These are phyloP conservation scores for Microcebus griseorufus DNA, from an alignment of 2,113 vertebrate species.

Conservation along the genomic window DNA sequence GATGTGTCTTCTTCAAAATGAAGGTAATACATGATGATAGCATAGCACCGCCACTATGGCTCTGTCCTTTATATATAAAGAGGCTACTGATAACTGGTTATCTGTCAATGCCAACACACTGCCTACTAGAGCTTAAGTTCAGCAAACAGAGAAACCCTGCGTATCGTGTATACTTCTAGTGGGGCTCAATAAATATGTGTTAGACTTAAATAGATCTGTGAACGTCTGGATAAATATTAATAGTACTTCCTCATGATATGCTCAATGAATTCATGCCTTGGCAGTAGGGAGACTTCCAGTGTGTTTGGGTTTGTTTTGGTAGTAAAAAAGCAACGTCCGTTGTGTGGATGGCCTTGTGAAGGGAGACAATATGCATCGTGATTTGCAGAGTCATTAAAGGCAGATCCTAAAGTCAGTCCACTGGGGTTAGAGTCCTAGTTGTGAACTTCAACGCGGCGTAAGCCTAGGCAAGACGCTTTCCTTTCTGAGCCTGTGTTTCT, in stretches of 20 bases:
- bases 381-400: neutral
- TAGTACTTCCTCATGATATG: neutral
- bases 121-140: neutral
- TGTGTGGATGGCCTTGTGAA: fast-evolving
- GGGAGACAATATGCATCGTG: neutral
- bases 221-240: neutral
- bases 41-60: neutral
- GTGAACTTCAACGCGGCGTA: neutral
- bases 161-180: neutral
- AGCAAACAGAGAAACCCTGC: neutral
- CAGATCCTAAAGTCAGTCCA: neutral
- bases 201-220: neutral
- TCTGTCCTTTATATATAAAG: neutral
- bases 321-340: neutral
- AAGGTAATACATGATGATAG: neutral
- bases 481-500: neutral
- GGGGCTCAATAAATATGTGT: neutral
- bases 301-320: neutral
- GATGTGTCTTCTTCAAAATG: neutral
- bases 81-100: neutral
- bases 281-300: neutral
- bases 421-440: neutral
- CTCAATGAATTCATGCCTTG: neutral
- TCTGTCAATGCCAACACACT: neutral
- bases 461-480: neutral